Percentiles rank a stretch among this genome's conserved stretches.
Evolutionary conservation across 2,797 vertebrate species (phyloP).

Genomic region (Fistularia tabacaria): DNA sequence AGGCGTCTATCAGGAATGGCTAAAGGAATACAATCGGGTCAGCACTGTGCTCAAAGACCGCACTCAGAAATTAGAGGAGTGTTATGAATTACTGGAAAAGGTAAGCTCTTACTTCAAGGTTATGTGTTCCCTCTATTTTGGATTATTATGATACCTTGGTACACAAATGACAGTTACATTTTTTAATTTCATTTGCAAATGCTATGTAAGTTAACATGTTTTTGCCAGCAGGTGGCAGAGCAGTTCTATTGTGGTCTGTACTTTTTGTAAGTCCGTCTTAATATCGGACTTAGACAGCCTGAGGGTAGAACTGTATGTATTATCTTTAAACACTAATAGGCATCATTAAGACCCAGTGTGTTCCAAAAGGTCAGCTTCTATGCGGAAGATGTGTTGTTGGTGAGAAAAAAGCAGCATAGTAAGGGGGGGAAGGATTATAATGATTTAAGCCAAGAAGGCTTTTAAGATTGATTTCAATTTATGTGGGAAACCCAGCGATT

Average conservation of each 20-base stretch:
- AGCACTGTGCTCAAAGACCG: conserved; percentile 90
- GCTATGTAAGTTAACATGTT: not conserved
- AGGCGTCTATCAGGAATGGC: conserved; percentile 84
- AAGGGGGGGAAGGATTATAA: too few relatives aligned
- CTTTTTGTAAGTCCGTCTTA: not conserved
- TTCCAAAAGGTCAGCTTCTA: too few relatives aligned
- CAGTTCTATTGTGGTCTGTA: conserved; percentile 7
- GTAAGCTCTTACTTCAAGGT: conserved; percentile 55
- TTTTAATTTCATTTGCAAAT: not conserved
- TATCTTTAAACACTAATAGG: not conserved
- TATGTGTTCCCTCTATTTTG: not conserved
- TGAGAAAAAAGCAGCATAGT: too few relatives aligned
- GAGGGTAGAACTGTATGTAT: not conserved
- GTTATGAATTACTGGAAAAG: conserved; percentile 95
- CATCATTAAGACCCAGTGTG: too few relatives aligned
- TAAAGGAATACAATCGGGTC: conserved; percentile 81
- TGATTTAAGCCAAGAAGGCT: not conserved
- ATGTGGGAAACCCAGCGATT: conserved; percentile 16
- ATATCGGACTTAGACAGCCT: not conserved
- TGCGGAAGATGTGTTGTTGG: too few relatives aligned
- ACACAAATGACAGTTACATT: not conserved
- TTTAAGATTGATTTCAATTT: conserved; percentile 9
- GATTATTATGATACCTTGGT: not conserved
- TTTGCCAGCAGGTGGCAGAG: conserved; percentile 66
- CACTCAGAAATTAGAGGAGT: conserved; percentile 88